Evolutionary conservation across 2,113 vertebrate species (phyloP).

Genomic region (Cromileptes altivelis): DNA sequence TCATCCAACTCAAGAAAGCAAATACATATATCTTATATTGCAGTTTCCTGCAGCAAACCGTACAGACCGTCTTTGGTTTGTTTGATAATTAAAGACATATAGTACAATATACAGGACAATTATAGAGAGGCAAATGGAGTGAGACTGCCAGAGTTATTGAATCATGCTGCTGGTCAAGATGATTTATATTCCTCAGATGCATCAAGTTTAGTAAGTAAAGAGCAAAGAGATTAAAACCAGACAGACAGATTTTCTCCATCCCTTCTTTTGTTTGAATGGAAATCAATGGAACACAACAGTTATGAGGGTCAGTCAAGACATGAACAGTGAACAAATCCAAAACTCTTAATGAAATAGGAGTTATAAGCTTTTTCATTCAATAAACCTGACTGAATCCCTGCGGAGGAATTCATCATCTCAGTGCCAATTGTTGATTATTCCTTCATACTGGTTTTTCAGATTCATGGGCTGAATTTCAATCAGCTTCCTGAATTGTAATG

Average conservation of each 20-base stretch:
- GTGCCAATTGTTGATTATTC: slow-evolving; percentile 19
- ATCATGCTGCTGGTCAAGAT: too few species aligned
- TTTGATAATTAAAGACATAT: too few species aligned
- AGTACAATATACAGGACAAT: too few species aligned
- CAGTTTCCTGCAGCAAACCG: not conserved
- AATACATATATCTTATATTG: not conserved
- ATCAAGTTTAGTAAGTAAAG: not conserved
- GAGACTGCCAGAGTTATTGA: too few species aligned
- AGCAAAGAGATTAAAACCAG: not conserved
- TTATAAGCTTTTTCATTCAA: not conserved
- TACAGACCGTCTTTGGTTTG: not conserved
- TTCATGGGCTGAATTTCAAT: slow-evolving; percentile 52
- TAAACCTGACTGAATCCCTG: not conserved
- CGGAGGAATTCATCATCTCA: slow-evolving; percentile 2
- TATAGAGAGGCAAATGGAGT: too few species aligned
- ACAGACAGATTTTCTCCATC: not conserved
- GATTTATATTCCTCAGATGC: not conserved
- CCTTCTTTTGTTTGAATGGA: not conserved
- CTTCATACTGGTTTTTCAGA: slow-evolving; percentile 12
- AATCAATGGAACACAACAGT: not conserved
- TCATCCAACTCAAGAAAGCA: not conserved
- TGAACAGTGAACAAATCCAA: not conserved
- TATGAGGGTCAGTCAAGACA: not conserved
- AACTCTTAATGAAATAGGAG: not conserved
- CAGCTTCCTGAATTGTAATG: slow-evolving; percentile 51